Evolutionary conservation across 2,888 invertebrate species (phyloP).

Genomic region (Thymelicus lineola): DNA sequence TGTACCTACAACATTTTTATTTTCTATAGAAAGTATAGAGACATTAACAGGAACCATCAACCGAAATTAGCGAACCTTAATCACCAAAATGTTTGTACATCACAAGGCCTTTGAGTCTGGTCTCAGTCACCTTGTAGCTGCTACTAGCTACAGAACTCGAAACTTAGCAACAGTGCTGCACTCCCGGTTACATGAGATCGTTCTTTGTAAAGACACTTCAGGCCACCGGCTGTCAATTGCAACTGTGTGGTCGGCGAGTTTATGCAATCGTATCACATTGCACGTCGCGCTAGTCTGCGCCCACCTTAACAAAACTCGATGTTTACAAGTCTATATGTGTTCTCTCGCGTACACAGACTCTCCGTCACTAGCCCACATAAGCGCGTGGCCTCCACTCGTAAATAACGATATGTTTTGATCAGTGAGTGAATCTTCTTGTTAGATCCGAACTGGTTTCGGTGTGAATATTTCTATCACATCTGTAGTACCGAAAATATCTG

Average conservation of each 20-base stretch:
- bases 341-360: constrained; percentile 61
- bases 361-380: constrained; percentile 72
- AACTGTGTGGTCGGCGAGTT: constrained; percentile 53
- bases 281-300: constrained; percentile 39
- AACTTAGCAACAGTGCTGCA: background rate
- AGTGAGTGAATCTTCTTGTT: constrained; percentile 51
- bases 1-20: too few relatives aligned
- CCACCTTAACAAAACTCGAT: constrained; percentile 31
- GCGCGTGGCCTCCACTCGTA: constrained; percentile 71
- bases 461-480: constrained; percentile 41
- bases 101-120: too few relatives aligned
- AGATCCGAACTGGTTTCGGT: constrained; percentile 45
- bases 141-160: background rate
- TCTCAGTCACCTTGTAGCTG: too few relatives aligned
- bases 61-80: too few relatives aligned
- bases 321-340: constrained; percentile 36
- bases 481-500: constrained; percentile 4
- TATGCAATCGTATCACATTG: constrained; percentile 59
- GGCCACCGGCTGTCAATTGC: constrained; percentile 22
- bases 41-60: too few relatives aligned
- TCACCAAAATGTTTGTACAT: too few relatives aligned
- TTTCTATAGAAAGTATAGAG: too few relatives aligned
- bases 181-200: constrained; percentile 9
- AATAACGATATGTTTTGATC: constrained; percentile 62
- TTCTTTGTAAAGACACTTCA: constrained; percentile 28